Percentiles rank a stretch among this genome's conserved stretches.
Conservation (phyloP, 2,888 invertebrate genomes). For the Nephrotoma guestfalica region DNA sequence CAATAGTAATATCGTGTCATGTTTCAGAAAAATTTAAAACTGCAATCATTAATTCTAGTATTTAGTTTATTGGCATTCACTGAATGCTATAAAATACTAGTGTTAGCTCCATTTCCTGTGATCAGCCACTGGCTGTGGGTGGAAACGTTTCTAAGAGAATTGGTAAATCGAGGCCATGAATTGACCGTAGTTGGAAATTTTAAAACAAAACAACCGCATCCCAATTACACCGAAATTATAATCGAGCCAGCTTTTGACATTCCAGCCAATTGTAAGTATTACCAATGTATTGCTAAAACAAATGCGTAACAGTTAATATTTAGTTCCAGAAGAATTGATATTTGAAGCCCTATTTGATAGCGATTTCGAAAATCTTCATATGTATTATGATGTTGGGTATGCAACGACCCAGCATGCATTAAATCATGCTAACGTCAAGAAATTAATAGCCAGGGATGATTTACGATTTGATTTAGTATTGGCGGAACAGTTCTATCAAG, state of each 20-base stretch:
- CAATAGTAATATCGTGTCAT: background rate
- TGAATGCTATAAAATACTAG: conserved; percentile 21
- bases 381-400: background rate
- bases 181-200: conserved; percentile 22
- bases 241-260: conserved; percentile 28
- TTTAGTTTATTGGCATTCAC: background rate
- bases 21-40: background rate
- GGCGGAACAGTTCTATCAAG: conserved; percentile 32
- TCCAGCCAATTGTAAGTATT: conserved; percentile 21
- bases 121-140: conserved; percentile 33
- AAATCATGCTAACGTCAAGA: conserved; percentile 17
- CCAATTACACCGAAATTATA: conserved; percentile 27
- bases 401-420: background rate
- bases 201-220: background rate
- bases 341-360: background rate
- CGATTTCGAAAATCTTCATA: background rate
- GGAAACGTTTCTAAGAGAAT: conserved; percentile 26
- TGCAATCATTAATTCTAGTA: conserved; percentile 13
- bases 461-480: conserved; percentile 32
- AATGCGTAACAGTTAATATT: background rate
- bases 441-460: conserved; percentile 24
- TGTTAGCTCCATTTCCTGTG: conserved; percentile 30
- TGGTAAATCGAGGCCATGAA: conserved; percentile 31
- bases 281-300: background rate
- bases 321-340: background rate